Base-by-base conservation (phyloP, 2,113 vertebrate species). In the Meriones unguiculatus region DNA sequence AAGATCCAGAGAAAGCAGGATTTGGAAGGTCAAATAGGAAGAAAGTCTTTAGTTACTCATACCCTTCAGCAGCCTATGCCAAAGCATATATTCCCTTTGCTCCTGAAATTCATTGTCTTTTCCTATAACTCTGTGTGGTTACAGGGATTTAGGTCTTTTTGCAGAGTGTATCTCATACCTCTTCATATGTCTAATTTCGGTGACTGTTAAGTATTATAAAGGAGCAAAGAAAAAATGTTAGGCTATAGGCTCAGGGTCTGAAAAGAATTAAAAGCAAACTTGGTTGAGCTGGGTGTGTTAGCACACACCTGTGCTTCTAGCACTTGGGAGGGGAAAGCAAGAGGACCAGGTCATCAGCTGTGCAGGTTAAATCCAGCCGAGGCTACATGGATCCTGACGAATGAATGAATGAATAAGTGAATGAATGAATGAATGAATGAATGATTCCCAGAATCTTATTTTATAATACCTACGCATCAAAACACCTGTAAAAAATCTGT, bases 1-100 rank as follows among this genome's bases (percentile, higher is more conserved):
- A 50, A 64, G 22, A 59, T 57, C 57, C 73, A 89, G n/a, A 67
- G 87, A 96, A 73, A 73, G 12, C 17, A 8, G 12, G 69, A 94
- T 94, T 88, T n/a, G 62, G 25, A 81, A 94, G 46, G 10, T 13
- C 86, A 77, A 77, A 20, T n/a, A 72, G 65, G 93, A 95, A 82
- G 50, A 54, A 87, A 65, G 11, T 1, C 46, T 64, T 52, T 25
- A 65, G 30, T 24, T 17, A 9, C 25, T 64, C 8, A 46, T 54
- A 28, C 5, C 18, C 28, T 50, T 77, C 25, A 62, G 41, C 35
- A 35, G 50, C 70, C 77, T 75, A 32, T 90, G 38, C 80, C 50
- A 64, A 75, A 87, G 69, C 30, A 10, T 35, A n/a, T 41, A 24
- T 25, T 14, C 59, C 46, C 52, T 76, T 50, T 76, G 81, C 69